phyloP scores from a whole-genome alignment of 2,888 invertebrate species.

The Lithosia quadra region DNA sequence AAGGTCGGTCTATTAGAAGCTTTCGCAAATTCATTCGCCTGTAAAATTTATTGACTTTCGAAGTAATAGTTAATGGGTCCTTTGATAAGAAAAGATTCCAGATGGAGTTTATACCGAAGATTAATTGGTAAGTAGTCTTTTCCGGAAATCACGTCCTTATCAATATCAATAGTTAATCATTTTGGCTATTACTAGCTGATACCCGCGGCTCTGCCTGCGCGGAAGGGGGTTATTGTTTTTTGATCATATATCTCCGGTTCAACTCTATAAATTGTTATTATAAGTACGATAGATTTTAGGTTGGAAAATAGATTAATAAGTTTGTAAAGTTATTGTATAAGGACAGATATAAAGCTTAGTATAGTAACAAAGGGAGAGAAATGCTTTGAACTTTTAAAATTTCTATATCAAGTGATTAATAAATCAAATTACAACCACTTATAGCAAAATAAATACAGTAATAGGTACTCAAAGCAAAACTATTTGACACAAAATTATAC shows the following conservation, averaged over 20 bases:
- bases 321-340: too few species aligned
- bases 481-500: background rate
- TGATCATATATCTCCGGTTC: too few species aligned
- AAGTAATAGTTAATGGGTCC: constrained; percentile 19
- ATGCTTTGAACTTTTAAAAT: too few species aligned
- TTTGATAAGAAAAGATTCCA: constrained; percentile 20
- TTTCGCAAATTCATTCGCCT: constrained; percentile 34
- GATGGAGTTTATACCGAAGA: constrained; percentile 27
- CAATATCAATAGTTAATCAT: background rate
- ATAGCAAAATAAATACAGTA: background rate
- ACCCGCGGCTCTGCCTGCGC: too few species aligned
- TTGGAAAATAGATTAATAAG: too few species aligned
- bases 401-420: constrained; percentile 22
- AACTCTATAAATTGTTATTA: too few species aligned
- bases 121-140: constrained; percentile 27
- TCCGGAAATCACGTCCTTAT: background rate
- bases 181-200: too few species aligned
- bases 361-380: too few species aligned
- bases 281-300: too few species aligned
- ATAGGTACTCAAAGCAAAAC: background rate
- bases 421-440: background rate
- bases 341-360: too few species aligned
- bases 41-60: constrained; percentile 38
- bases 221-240: too few species aligned
- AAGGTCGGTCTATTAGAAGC: constrained; percentile 13